These are phyloP conservation scores for Perognathus longimembris DNA, from an alignment of 2,113 vertebrate species.

Conservation along the genomic window DNA sequence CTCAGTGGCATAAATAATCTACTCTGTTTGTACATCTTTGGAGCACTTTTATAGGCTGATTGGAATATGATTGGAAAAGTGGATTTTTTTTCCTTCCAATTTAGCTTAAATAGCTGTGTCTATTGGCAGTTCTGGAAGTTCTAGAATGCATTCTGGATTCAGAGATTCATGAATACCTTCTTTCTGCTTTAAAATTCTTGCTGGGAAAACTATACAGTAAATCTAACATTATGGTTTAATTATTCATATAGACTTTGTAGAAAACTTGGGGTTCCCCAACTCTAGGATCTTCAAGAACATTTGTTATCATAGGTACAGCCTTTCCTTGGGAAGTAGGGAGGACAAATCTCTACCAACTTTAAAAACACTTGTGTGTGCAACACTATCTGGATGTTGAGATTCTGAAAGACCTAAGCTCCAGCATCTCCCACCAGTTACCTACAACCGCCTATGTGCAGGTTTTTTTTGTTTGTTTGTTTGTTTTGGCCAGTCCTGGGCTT, in stretches of 20 bases:
- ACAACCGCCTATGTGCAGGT: no score
- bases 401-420: background rate
- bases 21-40: background rate
- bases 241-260: background rate
- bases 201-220: background rate
- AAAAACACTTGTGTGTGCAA: background rate
- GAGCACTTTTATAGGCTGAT: background rate
- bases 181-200: background rate
- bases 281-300: background rate
- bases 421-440: background rate
- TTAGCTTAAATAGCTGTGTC: background rate
- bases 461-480: no score
- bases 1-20: background rate
- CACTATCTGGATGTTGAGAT: background rate
- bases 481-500: no score
- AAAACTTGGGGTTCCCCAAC: background rate
- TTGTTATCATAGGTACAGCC: background rate
- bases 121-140: background rate
- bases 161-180: background rate
- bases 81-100: background rate
- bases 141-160: background rate
- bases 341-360: background rate
- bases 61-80: background rate
- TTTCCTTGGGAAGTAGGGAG: background rate
- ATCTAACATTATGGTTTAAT: background rate